Percentiles rank a stretch among this genome's conserved stretches.
Evolutionary conservation across 2,113 vertebrate species (phyloP).

Genomic region (Gallinago paraguaiae): DNA sequence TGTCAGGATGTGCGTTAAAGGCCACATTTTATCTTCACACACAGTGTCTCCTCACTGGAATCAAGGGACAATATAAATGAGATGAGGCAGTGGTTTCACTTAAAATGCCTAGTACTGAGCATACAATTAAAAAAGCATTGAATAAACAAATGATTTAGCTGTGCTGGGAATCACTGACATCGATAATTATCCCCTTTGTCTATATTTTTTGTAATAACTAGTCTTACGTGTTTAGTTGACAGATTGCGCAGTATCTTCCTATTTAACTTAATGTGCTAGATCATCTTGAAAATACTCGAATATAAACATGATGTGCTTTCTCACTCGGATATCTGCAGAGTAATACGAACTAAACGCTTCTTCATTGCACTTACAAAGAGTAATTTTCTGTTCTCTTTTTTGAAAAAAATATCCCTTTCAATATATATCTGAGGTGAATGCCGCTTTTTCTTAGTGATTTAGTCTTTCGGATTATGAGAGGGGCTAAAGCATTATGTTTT

Average conservation of each 20-base stretch:
- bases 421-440: background rate
- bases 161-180: background rate
- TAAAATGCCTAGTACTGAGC: background rate
- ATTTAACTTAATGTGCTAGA: background rate
- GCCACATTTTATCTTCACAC: background rate
- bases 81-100: background rate
- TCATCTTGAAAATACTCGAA: background rate
- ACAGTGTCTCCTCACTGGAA: background rate
- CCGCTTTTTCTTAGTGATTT: background rate
- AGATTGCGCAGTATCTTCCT: background rate
- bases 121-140: background rate
- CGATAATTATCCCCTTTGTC: background rate
- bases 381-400: background rate
- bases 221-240: background rate
- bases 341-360: background rate
- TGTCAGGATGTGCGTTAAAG: background rate
- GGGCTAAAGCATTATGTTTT: background rate
- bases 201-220: background rate
- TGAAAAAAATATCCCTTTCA: background rate
- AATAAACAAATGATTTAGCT: background rate
- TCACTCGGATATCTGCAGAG: background rate
- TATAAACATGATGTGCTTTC: background rate
- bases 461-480: background rate
- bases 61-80: background rate
- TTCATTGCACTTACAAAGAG: background rate